Conservation (phyloP, 2,888 invertebrate genomes). For the Heliconius charithonia region DNA sequence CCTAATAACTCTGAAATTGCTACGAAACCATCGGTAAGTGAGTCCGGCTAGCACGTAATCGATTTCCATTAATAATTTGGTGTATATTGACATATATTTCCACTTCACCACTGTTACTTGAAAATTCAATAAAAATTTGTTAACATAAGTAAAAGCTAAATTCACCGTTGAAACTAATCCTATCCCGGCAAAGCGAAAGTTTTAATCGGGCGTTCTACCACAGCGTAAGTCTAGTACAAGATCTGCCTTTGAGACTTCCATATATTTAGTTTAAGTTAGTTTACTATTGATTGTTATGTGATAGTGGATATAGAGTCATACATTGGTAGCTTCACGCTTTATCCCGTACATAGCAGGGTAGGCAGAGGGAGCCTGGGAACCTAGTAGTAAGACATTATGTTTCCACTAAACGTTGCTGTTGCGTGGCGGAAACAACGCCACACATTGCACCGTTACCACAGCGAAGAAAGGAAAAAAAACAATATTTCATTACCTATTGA, state of each 20-base stretch:
- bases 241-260: conserved; percentile 53
- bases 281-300: conserved; percentile 40
- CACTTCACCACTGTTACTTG: no score
- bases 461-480: no score
- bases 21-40: neutral
- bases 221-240: conserved; percentile 41
- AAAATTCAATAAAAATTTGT: conserved; percentile 13
- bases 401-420: no score
- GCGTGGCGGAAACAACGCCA: no score
- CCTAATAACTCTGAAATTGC: neutral
- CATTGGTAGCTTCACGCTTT: neutral
- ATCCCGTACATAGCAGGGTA: neutral
- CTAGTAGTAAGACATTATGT: no score
- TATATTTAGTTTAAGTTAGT: conserved; percentile 52
- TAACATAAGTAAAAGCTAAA: conserved; percentile 23
- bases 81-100: neutral
- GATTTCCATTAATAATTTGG: neutral
- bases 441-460: no score
- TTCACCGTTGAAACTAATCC: conserved; percentile 39
- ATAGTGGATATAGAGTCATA: neutral
- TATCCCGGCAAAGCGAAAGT: conserved; percentile 44
- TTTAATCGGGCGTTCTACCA: conserved; percentile 46
- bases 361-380: neutral
- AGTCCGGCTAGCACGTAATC: neutral
- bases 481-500: no score